Percentiles rank a stretch among this genome's conserved stretches.
Conservation (phyloP, 2,797 vertebrate species). For the Sebastes jordani region DNA sequence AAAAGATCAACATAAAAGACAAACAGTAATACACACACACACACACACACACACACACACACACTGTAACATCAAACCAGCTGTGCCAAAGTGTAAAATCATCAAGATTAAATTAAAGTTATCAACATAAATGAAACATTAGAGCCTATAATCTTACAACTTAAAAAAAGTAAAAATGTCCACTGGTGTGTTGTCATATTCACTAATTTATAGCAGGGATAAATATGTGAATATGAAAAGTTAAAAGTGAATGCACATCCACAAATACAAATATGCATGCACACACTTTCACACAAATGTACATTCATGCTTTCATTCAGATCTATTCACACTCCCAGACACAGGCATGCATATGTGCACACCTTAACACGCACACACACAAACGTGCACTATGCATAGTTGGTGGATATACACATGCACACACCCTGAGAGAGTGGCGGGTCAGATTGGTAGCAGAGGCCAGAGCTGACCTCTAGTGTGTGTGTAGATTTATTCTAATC, state of each 20-base stretch:
- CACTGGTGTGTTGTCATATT: neutral
- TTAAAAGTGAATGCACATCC: neutral
- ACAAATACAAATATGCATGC: neutral
- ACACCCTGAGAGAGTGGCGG: conserved; percentile 63
- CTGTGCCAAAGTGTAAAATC: neutral
- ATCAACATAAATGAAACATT: neutral
- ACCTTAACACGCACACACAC: neutral
- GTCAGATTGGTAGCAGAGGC: conserved; percentile 78
- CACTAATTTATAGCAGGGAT: neutral
- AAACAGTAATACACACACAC: neutral
- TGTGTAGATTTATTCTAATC: conserved; percentile 89
- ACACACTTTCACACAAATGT: neutral
- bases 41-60: neutral
- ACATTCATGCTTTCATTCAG: conserved; percentile 36
- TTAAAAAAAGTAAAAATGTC: neutral
- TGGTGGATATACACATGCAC: conserved; percentile 29
- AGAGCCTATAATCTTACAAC: neutral
- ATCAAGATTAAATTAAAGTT: neutral
- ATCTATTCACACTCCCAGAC: neutral
- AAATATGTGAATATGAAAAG: neutral
- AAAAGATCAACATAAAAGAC: neutral
- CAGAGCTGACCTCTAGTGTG: conserved; percentile 82
- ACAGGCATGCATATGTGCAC: neutral
- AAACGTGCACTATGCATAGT: neutral
- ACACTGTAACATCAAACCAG: neutral